Conservation (phyloP, 2,888 invertebrate species). For the Polia nebulosa region DNA sequence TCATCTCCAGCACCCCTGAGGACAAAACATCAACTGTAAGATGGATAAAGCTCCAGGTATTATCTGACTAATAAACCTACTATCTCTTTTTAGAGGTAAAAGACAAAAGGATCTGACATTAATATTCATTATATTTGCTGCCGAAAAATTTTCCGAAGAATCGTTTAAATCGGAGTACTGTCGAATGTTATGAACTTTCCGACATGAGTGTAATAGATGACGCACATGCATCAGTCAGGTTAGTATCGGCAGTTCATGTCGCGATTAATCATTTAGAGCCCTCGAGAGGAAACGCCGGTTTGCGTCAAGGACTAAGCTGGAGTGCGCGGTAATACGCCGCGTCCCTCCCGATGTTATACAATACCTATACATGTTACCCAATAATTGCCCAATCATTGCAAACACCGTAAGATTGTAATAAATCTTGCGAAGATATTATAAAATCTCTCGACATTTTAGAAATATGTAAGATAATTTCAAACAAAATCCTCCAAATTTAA, state of each 20-base stretch:
- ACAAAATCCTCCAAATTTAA: too few relatives aligned
- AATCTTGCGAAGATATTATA: too few relatives aligned
- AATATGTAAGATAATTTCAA: too few relatives aligned
- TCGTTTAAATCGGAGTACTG: neutral
- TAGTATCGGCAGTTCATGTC: constrained; percentile 33
- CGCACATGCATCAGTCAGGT: constrained; percentile 13
- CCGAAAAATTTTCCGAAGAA: neutral
- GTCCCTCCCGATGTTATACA: constrained; percentile 2
- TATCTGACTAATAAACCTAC: neutral
- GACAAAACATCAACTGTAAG: constrained; percentile 21
- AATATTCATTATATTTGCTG: neutral
- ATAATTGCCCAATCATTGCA: too few relatives aligned
- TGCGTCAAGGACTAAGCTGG: constrained; percentile 17
- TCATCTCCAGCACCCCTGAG: constrained; percentile 96
- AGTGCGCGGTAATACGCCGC: constrained; percentile 13
- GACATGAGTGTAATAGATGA: neutral
- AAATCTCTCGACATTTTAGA: too few relatives aligned
- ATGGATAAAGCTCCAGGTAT: neutral
- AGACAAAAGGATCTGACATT: neutral
- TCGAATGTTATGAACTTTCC: neutral
- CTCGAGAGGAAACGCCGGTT: constrained; percentile 39
- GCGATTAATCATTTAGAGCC: constrained; percentile 40
- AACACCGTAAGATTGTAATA: too few relatives aligned
- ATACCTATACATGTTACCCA: too few relatives aligned
- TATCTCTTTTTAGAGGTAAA: neutral